A percentile compares a stretch with the other conserved stretches of the same genome.
Conservation (phyloP, 2,797 vertebrate species). For the Sebastes nivosus region DNA sequence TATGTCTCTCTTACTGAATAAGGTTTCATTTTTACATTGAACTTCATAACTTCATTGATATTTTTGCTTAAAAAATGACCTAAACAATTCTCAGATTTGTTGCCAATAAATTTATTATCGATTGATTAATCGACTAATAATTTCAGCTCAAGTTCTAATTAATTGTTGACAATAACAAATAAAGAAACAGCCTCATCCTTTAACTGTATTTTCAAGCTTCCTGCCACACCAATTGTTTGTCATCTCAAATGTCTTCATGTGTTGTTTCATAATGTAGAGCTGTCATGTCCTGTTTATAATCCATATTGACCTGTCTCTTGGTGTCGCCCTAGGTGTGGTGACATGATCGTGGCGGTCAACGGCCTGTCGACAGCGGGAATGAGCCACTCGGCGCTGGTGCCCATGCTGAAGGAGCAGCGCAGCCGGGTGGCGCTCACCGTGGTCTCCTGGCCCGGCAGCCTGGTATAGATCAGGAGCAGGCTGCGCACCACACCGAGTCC, state of each 20-base stretch:
- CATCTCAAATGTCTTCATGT: not conserved
- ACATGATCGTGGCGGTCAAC: conserved; percentile 98
- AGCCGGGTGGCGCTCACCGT: conserved; percentile 96
- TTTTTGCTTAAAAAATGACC: too few species aligned
- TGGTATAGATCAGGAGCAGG: conserved; percentile 80
- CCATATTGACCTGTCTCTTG: not conserved
- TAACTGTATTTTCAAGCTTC: not conserved
- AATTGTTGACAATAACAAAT: not conserved
- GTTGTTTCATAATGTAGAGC: not conserved
- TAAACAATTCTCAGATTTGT: too few species aligned
- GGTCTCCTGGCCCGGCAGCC: conserved; percentile 98
- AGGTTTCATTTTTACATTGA: not conserved
- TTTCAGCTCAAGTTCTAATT: not conserved
- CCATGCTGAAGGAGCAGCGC: conserved; percentile 98
- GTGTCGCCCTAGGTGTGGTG: conserved; percentile 88
- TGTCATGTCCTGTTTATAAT: not conserved
- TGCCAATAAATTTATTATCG: not conserved
- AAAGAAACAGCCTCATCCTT: not conserved
- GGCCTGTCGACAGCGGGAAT: conserved; percentile 95
- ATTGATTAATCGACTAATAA: not conserved
- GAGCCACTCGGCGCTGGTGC: conserved; percentile 97
- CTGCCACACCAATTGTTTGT: not conserved
- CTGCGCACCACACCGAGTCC: conserved; percentile 38
- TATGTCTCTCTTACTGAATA: not conserved
- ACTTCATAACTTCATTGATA: not conserved